Conservation (phyloP, 2,113 vertebrate genomes). For the Engystomops pustulosus region DNA sequence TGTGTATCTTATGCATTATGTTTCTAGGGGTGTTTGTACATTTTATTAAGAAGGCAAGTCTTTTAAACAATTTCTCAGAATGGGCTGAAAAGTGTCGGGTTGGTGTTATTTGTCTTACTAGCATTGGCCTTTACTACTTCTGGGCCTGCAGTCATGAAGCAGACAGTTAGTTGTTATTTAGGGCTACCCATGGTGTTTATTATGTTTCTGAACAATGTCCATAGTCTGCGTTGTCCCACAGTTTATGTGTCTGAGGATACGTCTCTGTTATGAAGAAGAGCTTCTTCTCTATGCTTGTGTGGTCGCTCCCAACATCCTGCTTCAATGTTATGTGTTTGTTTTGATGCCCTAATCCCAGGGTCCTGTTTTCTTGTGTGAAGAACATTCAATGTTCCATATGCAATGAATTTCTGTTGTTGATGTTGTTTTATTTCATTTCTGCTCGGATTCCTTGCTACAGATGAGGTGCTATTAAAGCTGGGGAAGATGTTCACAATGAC, state of each 20-base stretch:
- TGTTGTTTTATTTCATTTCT: constrained; percentile 43
- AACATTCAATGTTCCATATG: constrained; percentile 40
- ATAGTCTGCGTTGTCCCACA: background rate
- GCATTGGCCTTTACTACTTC: background rate
- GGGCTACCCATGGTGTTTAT: background rate
- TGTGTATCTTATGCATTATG: background rate
- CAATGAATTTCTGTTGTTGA: constrained; percentile 26
- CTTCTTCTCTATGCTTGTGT: constrained; percentile 43
- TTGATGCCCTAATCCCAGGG: constrained; percentile 50
- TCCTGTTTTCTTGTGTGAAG: constrained; percentile 40
- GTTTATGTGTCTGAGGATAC: constrained; percentile 18
- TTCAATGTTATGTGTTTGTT: constrained; percentile 52
- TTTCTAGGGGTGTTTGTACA: background rate
- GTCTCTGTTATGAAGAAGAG: constrained; percentile 9
- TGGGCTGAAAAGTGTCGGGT: background rate
- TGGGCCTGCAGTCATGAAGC: background rate
- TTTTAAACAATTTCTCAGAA: background rate
- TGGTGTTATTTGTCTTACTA: background rate
- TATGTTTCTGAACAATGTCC: constrained; percentile 5
- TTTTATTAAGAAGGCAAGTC: background rate
- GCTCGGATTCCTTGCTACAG: constrained; percentile 30
- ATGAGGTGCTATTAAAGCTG: constrained; percentile 44
- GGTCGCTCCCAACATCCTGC: constrained; percentile 44
- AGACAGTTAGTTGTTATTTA: background rate
- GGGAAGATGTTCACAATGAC: constrained; percentile 16